Evolutionary conservation across 2,888 invertebrate genomes (phyloP).

Genomic region (Papilio demoleus): DNA sequence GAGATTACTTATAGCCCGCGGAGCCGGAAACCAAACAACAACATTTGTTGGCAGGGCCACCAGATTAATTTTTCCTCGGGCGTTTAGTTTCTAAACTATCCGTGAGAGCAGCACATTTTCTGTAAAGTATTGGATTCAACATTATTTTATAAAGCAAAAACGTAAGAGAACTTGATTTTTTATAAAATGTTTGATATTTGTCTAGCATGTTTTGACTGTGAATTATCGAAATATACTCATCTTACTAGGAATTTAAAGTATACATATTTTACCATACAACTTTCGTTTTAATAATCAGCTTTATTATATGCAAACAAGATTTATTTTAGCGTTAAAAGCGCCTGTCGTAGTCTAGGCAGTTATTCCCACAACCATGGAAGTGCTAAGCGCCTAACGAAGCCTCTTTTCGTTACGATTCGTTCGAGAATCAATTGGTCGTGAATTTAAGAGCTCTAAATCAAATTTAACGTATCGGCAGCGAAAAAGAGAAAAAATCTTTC

Average conservation of each 20-base stretch:
- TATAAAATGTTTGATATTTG: neutral
- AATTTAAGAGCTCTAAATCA: constrained; percentile 35
- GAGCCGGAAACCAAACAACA: constrained; percentile 73
- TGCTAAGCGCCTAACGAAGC: constrained; percentile 27
- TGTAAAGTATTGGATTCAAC: constrained; percentile 21
- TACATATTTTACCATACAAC: too few relatives aligned
- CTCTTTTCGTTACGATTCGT: constrained; percentile 24
- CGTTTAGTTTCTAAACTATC: constrained; percentile 61
- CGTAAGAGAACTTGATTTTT: neutral
- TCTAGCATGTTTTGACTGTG: neutral
- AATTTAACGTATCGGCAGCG: constrained; percentile 20
- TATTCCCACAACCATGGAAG: neutral
- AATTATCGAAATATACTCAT: neutral
- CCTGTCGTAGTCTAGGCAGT: neutral
- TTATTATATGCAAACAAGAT: neutral
- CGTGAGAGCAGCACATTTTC: constrained; percentile 37
- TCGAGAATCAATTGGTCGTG: constrained; percentile 27
- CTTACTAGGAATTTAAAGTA: too few relatives aligned
- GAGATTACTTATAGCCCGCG: constrained; percentile 77
- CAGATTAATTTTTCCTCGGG: constrained; percentile 78
- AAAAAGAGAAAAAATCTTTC: constrained; percentile 13
- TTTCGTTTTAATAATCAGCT: neutral
- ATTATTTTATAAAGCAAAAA: constrained; percentile 19
- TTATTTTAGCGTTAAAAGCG: neutral
- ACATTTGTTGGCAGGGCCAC: constrained; percentile 75